Base-by-base conservation (phyloP, 2,888 invertebrate species). In the Ptilodon capucinus region DNA sequence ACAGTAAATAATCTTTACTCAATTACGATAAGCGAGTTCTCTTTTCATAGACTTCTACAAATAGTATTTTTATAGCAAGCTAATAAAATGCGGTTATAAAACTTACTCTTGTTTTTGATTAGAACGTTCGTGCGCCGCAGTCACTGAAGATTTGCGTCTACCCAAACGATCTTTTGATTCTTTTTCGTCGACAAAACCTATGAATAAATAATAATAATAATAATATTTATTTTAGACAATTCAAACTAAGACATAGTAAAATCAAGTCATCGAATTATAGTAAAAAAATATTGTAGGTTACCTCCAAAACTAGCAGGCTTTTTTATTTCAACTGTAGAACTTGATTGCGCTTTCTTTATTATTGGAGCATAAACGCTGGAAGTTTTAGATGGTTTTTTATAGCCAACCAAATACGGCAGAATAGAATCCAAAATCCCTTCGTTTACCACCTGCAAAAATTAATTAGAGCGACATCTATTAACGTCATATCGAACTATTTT, bases 351-450 rank as follows among this genome's bases (percentile, higher is more conserved):
- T 66, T 93, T 93, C 63, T 92, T 93, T 19, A 93, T 92, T 14
- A 92, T 82, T 13, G 93, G 92, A 38, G 91, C 86, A 44, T 93
- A 93, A 21, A 78, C 79, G 57, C 91, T 73, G 54, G 92, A 77
- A 44, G 94, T 85, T 74, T 92, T 93, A 17, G 78, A 54, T 0
- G 94, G 92, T 54, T 91, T 91, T 51, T 84, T 88, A 51, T 91
- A 89, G 4, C 91, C 91, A 11, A 94, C 91, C 58, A 97, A 91
- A 71, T 96, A 96, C 0, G 97, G 95, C 40, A 97, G 80, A 47
- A 97, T 94, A 0, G 96, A 96, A 82, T 97, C 97, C 41, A 97
- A 81, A 51, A 97, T 92, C 9, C 97, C 97, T 85, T 97, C 97
- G 40, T 95, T 94, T 54, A 97, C 92, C 0, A 96, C 93, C 86